phyloP scores from a whole-genome alignment of 2,888 invertebrate species.

The Trissoscelio sp. region DNA sequence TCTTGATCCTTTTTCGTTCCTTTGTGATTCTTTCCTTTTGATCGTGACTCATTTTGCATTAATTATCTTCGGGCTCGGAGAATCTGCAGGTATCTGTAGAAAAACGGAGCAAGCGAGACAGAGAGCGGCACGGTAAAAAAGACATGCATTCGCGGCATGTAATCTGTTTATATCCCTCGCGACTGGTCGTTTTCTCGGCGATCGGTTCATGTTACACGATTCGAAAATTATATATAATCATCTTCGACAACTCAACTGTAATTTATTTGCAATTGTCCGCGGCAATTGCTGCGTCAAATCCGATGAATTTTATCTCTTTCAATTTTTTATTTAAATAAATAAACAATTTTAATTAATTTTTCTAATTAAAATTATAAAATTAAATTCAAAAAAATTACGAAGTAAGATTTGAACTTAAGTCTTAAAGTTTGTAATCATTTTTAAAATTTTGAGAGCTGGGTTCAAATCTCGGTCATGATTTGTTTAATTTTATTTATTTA shows the following conservation, averaged over 20 bases:
- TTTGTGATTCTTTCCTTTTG: slow-evolving; percentile 58
- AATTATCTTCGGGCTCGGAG: slow-evolving; percentile 71
- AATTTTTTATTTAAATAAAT: neutral
- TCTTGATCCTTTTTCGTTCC: slow-evolving; percentile 29
- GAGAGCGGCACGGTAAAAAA: slow-evolving; percentile 66
- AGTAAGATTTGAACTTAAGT: too few relatives aligned
- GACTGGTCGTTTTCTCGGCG: slow-evolving; percentile 71
- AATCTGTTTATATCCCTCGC: slow-evolving; percentile 75
- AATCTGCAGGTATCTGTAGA: slow-evolving; percentile 69
- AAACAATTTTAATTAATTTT: too few relatives aligned
- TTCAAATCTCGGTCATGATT: too few relatives aligned
- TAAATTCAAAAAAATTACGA: neutral
- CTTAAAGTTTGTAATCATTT: too few relatives aligned
- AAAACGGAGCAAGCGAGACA: slow-evolving; percentile 59
- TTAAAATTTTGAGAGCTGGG: too few relatives aligned
- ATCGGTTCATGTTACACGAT: slow-evolving; percentile 74
- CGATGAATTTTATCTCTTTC: slow-evolving; percentile 30
- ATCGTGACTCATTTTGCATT: slow-evolving; percentile 70
- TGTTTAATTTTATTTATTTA: too few relatives aligned
- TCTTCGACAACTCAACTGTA: slow-evolving; percentile 61
- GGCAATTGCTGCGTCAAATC: slow-evolving; percentile 55
- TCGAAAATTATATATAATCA: slow-evolving; percentile 69
- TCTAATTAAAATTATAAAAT: neutral
- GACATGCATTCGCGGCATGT: slow-evolving; percentile 74
- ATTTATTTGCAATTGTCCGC: slow-evolving; percentile 65